Percentiles rank a stretch among this genome's conserved stretches.
Evolutionary conservation across 2,888 invertebrate species (phyloP).

Genomic region (Tinea pellionella): DNA sequence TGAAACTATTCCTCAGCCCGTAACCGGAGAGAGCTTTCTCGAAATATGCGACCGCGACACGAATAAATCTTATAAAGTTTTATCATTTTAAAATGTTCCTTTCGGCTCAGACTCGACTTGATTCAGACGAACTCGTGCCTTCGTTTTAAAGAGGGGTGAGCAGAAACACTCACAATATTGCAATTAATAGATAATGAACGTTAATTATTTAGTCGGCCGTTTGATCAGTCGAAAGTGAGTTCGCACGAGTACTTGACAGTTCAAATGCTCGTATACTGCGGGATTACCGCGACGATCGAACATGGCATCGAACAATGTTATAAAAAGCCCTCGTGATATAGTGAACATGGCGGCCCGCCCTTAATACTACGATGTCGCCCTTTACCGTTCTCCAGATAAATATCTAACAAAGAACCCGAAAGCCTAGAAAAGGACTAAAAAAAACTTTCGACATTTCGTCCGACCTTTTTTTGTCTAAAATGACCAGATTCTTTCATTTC

Average conservation of each 20-base stretch:
- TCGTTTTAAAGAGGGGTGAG: too few relatives aligned
- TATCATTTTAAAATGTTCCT: not conserved
- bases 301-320: too few relatives aligned
- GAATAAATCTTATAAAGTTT: not conserved
- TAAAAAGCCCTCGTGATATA: too few relatives aligned
- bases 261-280: too few relatives aligned
- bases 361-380: not conserved
- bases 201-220: too few relatives aligned
- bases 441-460: not conserved
- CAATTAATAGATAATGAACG: too few relatives aligned
- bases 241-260: too few relatives aligned
- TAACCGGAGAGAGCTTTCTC: not conserved
- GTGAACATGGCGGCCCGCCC: not conserved
- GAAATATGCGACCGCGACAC: not conserved
- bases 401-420: constrained; percentile 1
- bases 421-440: not conserved
- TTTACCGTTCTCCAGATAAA: not conserved
- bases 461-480: constrained; percentile 7
- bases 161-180: too few relatives aligned
- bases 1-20: not conserved
- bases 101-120: too few relatives aligned
- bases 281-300: too few relatives aligned
- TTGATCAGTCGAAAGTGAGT: too few relatives aligned
- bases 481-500: constrained; percentile 5
- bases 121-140: too few relatives aligned